Evolutionary conservation across 1,140 invertebrate species (phyloP).

Genomic region (Macrobrachium nipponense): DNA sequence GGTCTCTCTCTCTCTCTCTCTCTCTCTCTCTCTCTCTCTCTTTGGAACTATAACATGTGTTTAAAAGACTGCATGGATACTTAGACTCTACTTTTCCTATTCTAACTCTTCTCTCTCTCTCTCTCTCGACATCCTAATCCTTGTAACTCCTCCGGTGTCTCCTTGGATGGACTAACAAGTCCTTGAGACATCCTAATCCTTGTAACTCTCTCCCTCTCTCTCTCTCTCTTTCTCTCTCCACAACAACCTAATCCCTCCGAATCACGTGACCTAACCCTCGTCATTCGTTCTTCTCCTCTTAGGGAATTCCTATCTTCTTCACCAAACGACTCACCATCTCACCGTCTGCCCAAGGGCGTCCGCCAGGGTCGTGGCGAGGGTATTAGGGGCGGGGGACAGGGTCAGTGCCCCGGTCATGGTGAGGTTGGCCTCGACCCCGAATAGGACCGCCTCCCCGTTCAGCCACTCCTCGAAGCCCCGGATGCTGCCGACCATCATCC

Average conservation of each 20-base stretch:
- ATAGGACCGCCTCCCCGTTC: conserved; percentile 37
- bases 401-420: conserved; percentile 37
- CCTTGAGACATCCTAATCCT: too few species aligned
- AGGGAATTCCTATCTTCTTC: too few species aligned
- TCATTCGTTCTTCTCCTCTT: background rate
- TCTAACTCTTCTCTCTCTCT: too few species aligned
- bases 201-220: too few species aligned
- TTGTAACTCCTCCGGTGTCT: too few species aligned
- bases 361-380: conserved; percentile 37
- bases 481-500: conserved; percentile 52
- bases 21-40: background rate
- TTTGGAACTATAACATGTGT: background rate
- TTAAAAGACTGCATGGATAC: too few species aligned
- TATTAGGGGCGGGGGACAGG: conserved; percentile 34
- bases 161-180: too few species aligned
- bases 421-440: conserved; percentile 44
- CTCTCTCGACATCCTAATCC: too few species aligned
- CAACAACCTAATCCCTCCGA: too few species aligned
- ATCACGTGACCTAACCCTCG: background rate
- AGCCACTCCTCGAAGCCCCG: conserved; percentile 31
- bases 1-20: background rate
- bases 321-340: conserved; percentile 17
- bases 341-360: conserved; percentile 50
- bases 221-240: background rate
- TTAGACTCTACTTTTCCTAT: too few species aligned